Evolutionary conservation across 2,888 invertebrate species (phyloP), one percentile per base, ranked within the genome.

Genomic region (Chironomus tentans): DNA sequence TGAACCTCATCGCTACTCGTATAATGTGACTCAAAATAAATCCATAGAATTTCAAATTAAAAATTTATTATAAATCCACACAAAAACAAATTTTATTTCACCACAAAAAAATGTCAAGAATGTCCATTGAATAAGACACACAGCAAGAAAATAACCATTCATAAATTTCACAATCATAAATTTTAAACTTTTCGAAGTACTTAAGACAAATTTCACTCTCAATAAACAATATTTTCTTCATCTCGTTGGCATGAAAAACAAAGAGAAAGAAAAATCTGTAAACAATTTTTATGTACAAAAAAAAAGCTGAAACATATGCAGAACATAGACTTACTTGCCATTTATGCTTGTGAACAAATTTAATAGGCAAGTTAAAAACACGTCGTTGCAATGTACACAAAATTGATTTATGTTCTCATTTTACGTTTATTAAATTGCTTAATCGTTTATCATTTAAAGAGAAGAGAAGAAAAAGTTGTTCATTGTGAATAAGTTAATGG

Each of bases 401-500:
- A 72, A 72, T 56, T 72, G 72, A 72, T 72, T 72, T 72, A 72
- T 72, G 61, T 21, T 61, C 70, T 38, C 61, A 6, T 68, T 48
- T 72, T 61, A 72, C 61, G 22, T 72, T 48, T 61, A 72, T 48
- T n/a, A 72, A 72, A 72, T 72, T 72, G 38, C 72, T 72, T 72
- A 72, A 72, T 72, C 72, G 72, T 61, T 61, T 61, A 72, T 69
- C 69, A 69, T 46, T 46, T 18, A 38, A 72, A 4, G 1, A 50
- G 56, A 18, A 56, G 15, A 56, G 13, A 50, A 50, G 12, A 50
- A 48, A 48, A 10, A 38, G 38, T 5, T 28, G 5, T n/a, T n/a
- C 24, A 56, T 21, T 22, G 50, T 62, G 2, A 28, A 72, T 61
- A 38, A 61, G 72, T 61, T 22, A 61, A 72, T 61, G n/a, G 56